Evolutionary conservation across 2,113 vertebrate genomes (phyloP), one percentile per base, ranked within the genome.

Genomic region (Hepsetus odoe): DNA sequence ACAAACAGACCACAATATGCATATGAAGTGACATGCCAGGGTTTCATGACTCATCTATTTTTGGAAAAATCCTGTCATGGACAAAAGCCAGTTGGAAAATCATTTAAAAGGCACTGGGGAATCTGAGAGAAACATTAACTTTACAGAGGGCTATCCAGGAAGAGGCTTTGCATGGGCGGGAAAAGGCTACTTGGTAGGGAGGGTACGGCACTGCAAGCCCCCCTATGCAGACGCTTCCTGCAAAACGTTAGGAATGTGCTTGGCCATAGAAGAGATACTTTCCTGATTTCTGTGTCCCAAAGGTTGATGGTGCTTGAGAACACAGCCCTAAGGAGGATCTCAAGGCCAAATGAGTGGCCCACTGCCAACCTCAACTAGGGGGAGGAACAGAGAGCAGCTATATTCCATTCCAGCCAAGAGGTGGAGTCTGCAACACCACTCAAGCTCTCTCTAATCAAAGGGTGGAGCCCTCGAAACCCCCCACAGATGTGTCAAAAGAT

Each of bases 241-340:
- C 51, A 58, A 84, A 84, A 80, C 61, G 35, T 56, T 71, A 42
- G 79, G 66, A 84, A 83, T 72, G 82, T 20, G 72, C 40, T 72
- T 26, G 62, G 49, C 16, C 18, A 26, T 76, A 58, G 59, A 24
- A 66, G 30, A 77, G 65, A 74, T 51, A 72, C 71, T 77, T 61
- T 71, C 74, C 81, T 66, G 30, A 64, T 49, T 68, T 67, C 5
- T 35, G 33, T 69, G 49, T 71, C 68, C 55, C 51, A 82, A 33
- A 77, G 74, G 75, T 53, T 76, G 76, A 58, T 20, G 35, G 18
- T 66, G 79, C 53, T 81, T 83, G 82, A 69, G 81, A 86, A 84
- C 70, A 42, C 35, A 72, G 71, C 53, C 24, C 61, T 72, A 35
- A 58, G 9, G 16, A 77, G 64, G 81, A 79, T 84, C 72, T 76